Percentiles rank a stretch among this genome's conserved stretches.
Conservation (phyloP, 2,113 vertebrate genomes). For the human (Homo sapiens) region DNA sequence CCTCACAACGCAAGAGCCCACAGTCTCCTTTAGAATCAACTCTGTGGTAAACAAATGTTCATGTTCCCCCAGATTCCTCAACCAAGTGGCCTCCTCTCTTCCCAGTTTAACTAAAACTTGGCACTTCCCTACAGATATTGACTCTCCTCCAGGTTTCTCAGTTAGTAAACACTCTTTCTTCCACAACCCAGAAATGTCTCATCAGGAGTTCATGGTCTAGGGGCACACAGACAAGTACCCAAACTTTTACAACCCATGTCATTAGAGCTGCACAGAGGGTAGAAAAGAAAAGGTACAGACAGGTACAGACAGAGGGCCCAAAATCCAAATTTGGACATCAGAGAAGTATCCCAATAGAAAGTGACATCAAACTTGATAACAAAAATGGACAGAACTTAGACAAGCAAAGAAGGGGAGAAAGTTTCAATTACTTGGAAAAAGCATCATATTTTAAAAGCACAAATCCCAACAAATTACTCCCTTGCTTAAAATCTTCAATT, state of each 20-base stretch:
- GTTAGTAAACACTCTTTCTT: background rate
- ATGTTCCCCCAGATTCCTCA: background rate
- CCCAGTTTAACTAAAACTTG: background rate
- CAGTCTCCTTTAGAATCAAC: background rate
- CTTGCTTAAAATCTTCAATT: background rate
- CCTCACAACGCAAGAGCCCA: background rate
- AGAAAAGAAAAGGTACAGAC: background rate
- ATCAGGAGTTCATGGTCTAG: background rate
- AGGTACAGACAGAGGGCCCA: rapidly evolving
- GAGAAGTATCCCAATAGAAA: background rate
- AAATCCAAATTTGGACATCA: background rate
- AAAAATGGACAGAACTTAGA: background rate
- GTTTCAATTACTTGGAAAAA: background rate
- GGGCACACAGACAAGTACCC: background rate
- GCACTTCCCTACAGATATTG: background rate
- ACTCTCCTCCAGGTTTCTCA: background rate
- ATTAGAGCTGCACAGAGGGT: background rate
- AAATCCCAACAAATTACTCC: background rate
- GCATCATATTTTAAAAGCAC: background rate
- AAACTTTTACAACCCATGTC: background rate
- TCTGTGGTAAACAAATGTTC: background rate
- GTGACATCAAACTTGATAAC: background rate
- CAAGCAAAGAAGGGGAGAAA: background rate
- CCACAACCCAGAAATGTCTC: background rate
- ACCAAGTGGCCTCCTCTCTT: background rate